Evolutionary conservation across 1,140 invertebrate genomes (phyloP).

Genomic region (Zaprionus ghesquierei): DNA sequence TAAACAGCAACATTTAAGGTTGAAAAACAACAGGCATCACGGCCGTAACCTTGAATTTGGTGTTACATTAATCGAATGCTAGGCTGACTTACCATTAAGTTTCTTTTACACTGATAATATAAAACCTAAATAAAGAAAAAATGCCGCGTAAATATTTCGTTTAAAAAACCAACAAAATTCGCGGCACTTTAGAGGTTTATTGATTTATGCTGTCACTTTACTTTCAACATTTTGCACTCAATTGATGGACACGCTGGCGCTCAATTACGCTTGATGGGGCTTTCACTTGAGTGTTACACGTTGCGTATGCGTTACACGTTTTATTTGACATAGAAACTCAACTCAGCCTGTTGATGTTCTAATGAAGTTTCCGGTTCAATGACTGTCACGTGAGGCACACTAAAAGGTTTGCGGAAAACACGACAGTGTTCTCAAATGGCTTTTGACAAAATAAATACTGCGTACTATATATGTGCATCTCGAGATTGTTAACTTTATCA

Average conservation of each 20-base stretch:
- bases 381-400: constrained; percentile 7
- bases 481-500: neutral
- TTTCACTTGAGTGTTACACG: constrained; percentile 5
- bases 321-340: neutral
- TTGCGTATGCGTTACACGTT: neutral
- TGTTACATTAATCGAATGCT: neutral
- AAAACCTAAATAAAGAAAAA: too few relatives aligned
- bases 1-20: too few relatives aligned
- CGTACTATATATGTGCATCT: neutral
- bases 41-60: constrained; percentile 7
- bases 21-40: too few relatives aligned
- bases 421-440: neutral
- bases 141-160: neutral
- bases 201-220: constrained; percentile 5
- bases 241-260: constrained; percentile 14
- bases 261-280: constrained; percentile 14
- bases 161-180: neutral
- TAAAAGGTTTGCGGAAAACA: constrained; percentile 9
- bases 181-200: neutral
- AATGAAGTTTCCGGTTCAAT: constrained; percentile 14
- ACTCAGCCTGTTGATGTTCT: neutral
- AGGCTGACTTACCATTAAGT: neutral
- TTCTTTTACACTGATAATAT: neutral
- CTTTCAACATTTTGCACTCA: neutral
- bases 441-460: neutral